Conservation (phyloP, 2,888 invertebrate genomes). For the Eustalomyia histrio region DNA sequence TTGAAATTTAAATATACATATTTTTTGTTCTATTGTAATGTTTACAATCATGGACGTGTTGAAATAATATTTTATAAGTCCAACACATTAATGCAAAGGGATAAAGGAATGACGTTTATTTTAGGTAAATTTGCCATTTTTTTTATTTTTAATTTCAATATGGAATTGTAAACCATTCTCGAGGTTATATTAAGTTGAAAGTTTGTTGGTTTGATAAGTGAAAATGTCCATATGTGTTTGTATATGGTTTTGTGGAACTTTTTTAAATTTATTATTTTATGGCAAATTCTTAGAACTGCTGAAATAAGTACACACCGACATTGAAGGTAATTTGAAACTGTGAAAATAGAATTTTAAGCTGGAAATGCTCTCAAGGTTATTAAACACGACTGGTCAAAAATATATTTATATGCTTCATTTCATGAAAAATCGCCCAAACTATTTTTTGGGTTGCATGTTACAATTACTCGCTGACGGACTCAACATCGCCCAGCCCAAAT, state of each 20-base stretch:
- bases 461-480: no score
- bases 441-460: no score
- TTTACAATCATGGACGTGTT: constrained; percentile 46
- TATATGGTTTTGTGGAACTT: not conserved
- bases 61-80: constrained; percentile 37
- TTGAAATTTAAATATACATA: constrained; percentile 43
- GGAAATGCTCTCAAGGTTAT: no score
- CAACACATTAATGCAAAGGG: not conserved
- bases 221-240: not conserved
- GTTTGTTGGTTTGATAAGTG: constrained; percentile 14
- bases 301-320: no score
- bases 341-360: no score
- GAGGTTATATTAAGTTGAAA: constrained; percentile 10
- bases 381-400: no score
- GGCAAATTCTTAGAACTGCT: no score
- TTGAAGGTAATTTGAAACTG: no score
- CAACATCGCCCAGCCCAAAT: no score
- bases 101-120: constrained; percentile 21
- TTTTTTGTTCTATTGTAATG: constrained; percentile 12
- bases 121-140: not conserved
- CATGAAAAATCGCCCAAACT: no score
- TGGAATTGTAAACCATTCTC: constrained; percentile 8
- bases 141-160: not conserved
- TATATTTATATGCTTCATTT: no score
- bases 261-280: no score